A percentile compares a stretch with the other conserved stretches of the same genome.
phyloP scores from a whole-genome alignment of 2,888 invertebrate species.

The Drosophila rellima region DNA sequence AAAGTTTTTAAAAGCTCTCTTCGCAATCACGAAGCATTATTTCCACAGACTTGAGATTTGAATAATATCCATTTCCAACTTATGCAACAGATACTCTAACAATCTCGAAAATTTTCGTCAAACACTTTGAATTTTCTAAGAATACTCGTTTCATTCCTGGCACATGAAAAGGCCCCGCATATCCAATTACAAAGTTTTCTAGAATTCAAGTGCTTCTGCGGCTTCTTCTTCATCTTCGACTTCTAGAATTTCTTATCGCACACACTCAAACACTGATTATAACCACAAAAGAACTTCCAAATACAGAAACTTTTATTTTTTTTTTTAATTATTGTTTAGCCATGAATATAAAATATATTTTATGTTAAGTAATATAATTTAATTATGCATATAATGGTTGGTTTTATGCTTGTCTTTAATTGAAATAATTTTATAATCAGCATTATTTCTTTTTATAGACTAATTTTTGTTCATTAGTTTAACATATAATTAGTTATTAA shows the following conservation, averaged over 20 bases:
- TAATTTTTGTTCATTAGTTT: slow-evolving; percentile 41
- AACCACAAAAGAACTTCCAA: slow-evolving; percentile 7
- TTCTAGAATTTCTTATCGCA: slow-evolving; percentile 45
- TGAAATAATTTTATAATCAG: slow-evolving; percentile 4
- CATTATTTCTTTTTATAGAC: slow-evolving; percentile 16
- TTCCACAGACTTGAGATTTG: background rate
- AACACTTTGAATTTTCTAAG: slow-evolving; percentile 23
- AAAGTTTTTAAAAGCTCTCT: slow-evolving; percentile 21
- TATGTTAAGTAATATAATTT: background rate
- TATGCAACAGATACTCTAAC: background rate
- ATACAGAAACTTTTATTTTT: slow-evolving; percentile 6
- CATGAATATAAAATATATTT: background rate
- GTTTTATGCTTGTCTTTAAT: slow-evolving; percentile 2
- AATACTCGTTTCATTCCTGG: slow-evolving; percentile 11
- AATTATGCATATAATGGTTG: slow-evolving; percentile 3
- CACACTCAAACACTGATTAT: slow-evolving; percentile 23
- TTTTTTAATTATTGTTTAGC: background rate
- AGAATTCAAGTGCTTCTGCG: slow-evolving; percentile 37
- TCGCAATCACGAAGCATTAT: background rate
- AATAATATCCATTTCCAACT: slow-evolving; percentile 2
- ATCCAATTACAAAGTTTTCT: slow-evolving; percentile 50
- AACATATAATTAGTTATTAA: slow-evolving; percentile 60
- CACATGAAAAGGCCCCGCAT: slow-evolving; percentile 19
- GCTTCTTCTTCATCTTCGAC: background rate
- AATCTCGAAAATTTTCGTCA: slow-evolving; percentile 25